A percentile compares a stretch with the other conserved stretches of the same genome.
Evolutionary conservation across 2,113 vertebrate genomes (phyloP).

Genomic region (Brachirus orientalis): DNA sequence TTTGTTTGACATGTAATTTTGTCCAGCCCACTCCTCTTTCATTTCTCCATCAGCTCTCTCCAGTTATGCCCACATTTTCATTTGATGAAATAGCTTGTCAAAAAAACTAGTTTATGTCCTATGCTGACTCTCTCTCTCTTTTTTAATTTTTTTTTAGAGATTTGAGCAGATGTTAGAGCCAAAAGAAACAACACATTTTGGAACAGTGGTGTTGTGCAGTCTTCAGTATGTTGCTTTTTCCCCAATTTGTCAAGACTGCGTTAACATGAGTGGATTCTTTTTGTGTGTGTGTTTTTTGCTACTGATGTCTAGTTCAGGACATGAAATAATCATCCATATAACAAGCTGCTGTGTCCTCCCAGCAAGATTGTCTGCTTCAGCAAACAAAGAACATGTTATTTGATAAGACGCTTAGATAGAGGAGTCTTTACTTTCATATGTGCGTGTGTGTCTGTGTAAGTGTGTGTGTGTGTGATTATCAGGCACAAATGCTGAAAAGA

Average conservation of each 20-base stretch:
- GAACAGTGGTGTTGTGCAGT: slow-evolving; percentile 21
- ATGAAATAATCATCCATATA: slow-evolving; percentile 73
- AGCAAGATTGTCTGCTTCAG: slow-evolving; percentile 57
- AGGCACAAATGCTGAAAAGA: slow-evolving; percentile 47
- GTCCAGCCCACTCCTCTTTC: slow-evolving; percentile 85
- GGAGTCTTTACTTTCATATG: slow-evolving; percentile 60
- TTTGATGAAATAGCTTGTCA: slow-evolving; percentile 75
- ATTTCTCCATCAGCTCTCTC: slow-evolving; percentile 81
- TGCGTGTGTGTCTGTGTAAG: slow-evolving; percentile 31
- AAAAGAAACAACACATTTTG: slow-evolving; percentile 63
- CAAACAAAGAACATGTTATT: slow-evolving; percentile 61
- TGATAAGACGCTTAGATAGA: slow-evolving; percentile 73
- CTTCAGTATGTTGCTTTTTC: slow-evolving; percentile 53
- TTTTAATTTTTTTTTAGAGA: slow-evolving; percentile 30
- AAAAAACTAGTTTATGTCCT: slow-evolving; percentile 74
- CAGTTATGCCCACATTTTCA: slow-evolving; percentile 76
- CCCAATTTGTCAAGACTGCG: slow-evolving; percentile 65
- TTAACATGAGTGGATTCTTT: slow-evolving; percentile 66
- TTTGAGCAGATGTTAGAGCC: slow-evolving; percentile 69
- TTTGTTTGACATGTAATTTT: slow-evolving; percentile 86
- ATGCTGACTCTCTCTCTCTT: slow-evolving; percentile 37
- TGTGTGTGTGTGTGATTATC: slow-evolving; percentile 56
- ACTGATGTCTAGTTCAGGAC: slow-evolving; percentile 55
- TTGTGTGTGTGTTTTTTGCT: slow-evolving; percentile 38
- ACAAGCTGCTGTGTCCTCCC: slow-evolving; percentile 54